A percentile compares a stretch with the other conserved stretches of the same genome.
Evolutionary conservation across 1,140 invertebrate genomes (phyloP).

Genomic region (Zaprionus camerounensis): DNA sequence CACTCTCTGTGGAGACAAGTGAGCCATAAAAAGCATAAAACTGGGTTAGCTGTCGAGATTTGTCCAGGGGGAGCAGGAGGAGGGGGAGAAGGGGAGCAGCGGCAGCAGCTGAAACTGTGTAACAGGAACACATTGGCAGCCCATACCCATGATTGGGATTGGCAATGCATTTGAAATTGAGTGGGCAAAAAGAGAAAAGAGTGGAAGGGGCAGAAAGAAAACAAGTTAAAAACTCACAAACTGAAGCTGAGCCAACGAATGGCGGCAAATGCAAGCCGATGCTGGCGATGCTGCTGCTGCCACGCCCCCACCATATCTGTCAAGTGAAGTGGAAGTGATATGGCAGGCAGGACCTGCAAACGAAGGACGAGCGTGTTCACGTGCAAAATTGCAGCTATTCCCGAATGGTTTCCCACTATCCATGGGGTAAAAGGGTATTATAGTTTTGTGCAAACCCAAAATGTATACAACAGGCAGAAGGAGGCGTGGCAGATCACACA

Average conservation of each 20-base stretch:
- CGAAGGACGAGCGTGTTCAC: constrained; percentile 73
- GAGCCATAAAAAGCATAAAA: constrained; percentile 71
- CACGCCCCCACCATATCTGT: constrained; percentile 58
- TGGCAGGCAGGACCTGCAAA: constrained; percentile 32
- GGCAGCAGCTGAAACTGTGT: constrained; percentile 1
- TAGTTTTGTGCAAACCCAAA: no score
- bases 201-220: neutral
- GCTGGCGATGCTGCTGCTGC: constrained; percentile 28
- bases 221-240: constrained; percentile 42
- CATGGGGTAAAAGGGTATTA: no score
- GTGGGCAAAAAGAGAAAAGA: constrained; percentile 6
- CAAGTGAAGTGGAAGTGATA: constrained; percentile 82
- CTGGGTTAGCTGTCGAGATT: constrained; percentile 77
- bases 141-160: constrained; percentile 42
- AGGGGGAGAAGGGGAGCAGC: neutral
- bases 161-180: constrained; percentile 53
- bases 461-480: no score
- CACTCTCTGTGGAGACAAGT: constrained; percentile 17
- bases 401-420: constrained; percentile 33
- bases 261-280: constrained; percentile 39
- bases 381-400: constrained; percentile 81
- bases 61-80: neutral
- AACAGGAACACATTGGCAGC: constrained; percentile 25
- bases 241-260: constrained; percentile 38
- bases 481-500: no score